Evolutionary conservation across 2,888 invertebrate species (phyloP), one percentile per base, ranked within the genome.

Genomic region (Drosophila hamatofila): DNA sequence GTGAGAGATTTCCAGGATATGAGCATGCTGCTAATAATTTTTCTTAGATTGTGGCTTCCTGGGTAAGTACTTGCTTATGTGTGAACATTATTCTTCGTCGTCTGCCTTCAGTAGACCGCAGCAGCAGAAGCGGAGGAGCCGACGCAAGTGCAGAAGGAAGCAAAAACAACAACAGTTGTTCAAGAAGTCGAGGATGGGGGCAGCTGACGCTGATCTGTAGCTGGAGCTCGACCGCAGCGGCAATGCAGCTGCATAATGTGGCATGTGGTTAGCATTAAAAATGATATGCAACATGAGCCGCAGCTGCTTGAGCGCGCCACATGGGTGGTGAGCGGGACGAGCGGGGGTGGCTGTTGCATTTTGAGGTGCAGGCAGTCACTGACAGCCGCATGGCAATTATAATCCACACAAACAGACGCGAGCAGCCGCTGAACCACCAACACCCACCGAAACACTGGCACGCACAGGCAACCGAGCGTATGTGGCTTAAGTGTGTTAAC

Each of bases 241-340:
- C 83, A 80, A 77, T 89, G 82, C 86, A 79, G 88, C 83, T 80
- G 86, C 78, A 90, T 89, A 86, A 88, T 85, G 90, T 78, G 86
- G 88, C 90, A 75, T 90, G 90, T 78, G 90, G 88, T 86, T 90
- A 88, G 90, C 90, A 88, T 90, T 89, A 88, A 88, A 90, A 88
- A 89, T 88, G 88, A 90, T 88, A 88, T 88, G 88, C 85, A 88
- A 81, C 88, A 80, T 74, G 79, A 89, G 76, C 9, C 9, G 68
- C 85, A 81, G 62, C 76, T 82, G 63, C 46, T 48, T 68, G 85
- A 27, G 59, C 52, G 62, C 39, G 55, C 39, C 33, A 27, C 16
- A 25, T 18, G 58, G 2, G 44, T 21, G 12, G n/a, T n/a, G 48
- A 1, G 57, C 6, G 3, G 12, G 4, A 11, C n/a, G 3, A 7